Evolutionary conservation across 2,888 invertebrate genomes (phyloP).

Genomic region (Calliphora vomitoria): DNA sequence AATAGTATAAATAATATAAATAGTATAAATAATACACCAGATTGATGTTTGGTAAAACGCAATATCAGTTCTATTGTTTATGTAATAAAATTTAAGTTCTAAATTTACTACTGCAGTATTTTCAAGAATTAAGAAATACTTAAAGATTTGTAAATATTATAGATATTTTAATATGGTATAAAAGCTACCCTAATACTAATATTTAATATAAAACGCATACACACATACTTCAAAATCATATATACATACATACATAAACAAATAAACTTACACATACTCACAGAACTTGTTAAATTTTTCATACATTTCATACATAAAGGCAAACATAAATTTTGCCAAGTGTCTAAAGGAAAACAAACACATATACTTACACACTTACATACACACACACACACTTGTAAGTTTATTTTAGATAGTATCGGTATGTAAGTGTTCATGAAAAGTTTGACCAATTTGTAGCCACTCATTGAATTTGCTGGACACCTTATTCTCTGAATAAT

Average conservation of each 20-base stretch:
- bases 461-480: background rate
- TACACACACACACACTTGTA: background rate
- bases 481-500: background rate
- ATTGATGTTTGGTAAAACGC: too few species aligned
- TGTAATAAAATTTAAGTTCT: too few species aligned
- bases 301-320: background rate
- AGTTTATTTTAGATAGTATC: background rate
- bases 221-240: background rate
- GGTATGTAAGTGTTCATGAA: background rate
- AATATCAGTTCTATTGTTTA: too few species aligned
- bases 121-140: too few species aligned
- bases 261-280: background rate
- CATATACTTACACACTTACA: background rate
- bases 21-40: too few species aligned
- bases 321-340: constrained; percentile 5
- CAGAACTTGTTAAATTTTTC: background rate
- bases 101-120: too few species aligned
- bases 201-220: too few species aligned
- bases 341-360: background rate
- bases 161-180: too few species aligned
- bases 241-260: background rate
- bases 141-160: too few species aligned
- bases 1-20: too few species aligned
- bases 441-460: constrained; percentile 18
- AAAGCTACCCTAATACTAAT: too few species aligned